phyloP scores from a whole-genome alignment of 2,113 vertebrate genomes.

The Pimephales promelas region DNA sequence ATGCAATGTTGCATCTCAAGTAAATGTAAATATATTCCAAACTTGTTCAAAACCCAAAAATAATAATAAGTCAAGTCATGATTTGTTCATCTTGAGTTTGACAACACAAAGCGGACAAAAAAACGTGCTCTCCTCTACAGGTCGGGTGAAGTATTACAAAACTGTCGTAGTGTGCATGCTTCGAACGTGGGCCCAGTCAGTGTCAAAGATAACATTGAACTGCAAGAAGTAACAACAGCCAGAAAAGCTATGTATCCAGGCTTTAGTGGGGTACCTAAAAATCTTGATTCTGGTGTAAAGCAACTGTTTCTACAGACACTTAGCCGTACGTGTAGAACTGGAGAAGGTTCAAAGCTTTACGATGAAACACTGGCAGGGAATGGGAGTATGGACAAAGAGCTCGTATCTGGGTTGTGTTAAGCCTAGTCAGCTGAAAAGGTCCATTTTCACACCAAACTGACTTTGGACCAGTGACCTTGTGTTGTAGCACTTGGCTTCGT shows the following conservation, averaged over 20 bases:
- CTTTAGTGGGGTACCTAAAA: background rate
- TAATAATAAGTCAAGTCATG: too few species aligned
- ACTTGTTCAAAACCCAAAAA: too few species aligned
- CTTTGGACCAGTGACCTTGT: slow-evolving; percentile 58
- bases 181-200: too few species aligned
- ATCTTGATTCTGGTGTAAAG: background rate
- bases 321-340: background rate
- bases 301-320: background rate
- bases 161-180: too few species aligned
- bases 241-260: background rate
- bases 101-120: background rate
- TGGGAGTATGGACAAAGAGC: slow-evolving; percentile 16
- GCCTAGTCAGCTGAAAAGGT: slow-evolving; percentile 53
- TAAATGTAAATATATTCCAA: background rate
- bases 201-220: too few species aligned
- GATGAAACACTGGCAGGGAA: slow-evolving; percentile 18
- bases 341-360: slow-evolving; percentile 42
- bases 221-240: background rate
- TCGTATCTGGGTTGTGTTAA: slow-evolving; percentile 54
- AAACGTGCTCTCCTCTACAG: background rate
- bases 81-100: too few species aligned
- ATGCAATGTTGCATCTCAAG: background rate
- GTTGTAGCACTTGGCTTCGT: slow-evolving; percentile 50
- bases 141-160: background rate
- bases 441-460: slow-evolving; percentile 28